Conservation (phyloP, 2,888 invertebrate genomes). For the Caenorhabditis wallacei region DNA sequence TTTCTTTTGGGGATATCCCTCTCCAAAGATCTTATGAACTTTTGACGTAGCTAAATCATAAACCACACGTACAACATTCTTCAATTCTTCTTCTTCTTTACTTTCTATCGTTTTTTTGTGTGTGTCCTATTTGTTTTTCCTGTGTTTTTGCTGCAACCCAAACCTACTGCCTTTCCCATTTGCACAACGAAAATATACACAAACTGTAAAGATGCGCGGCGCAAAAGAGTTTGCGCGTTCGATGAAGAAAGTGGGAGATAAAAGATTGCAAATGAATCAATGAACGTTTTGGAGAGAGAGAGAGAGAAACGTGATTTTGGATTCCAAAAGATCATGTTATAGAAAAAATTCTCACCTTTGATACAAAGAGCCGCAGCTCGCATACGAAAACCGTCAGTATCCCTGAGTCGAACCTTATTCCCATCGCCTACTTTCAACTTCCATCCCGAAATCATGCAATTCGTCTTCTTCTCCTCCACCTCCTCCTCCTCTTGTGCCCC, state of each 20-base stretch:
- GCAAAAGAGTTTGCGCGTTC: slow-evolving; percentile 15
- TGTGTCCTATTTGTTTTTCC: not conserved
- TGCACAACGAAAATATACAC: slow-evolving; percentile 5
- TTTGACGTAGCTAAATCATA: slow-evolving; percentile 24
- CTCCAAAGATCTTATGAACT: slow-evolving; percentile 19
- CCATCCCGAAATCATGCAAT: slow-evolving; percentile 62
- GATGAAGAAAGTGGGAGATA: slow-evolving; percentile 9
- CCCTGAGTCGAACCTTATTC: slow-evolving; percentile 71
- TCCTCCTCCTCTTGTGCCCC: not conserved
- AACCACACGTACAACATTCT: slow-evolving; percentile 24
- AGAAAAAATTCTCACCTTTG: slow-evolving; percentile 67
- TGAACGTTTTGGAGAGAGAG: too few relatives aligned
- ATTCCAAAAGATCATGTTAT: too few relatives aligned
- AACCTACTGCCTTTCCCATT: not conserved
- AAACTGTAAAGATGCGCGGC: slow-evolving; percentile 11
- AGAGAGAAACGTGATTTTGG: slow-evolving; percentile 16
- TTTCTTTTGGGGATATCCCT: not conserved
- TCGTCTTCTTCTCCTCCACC: slow-evolving; percentile 2
- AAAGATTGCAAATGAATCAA: too few relatives aligned
- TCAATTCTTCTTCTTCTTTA: slow-evolving; percentile 13
- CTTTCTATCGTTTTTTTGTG: not conserved
- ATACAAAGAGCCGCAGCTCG: slow-evolving; percentile 77
- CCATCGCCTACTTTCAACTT: slow-evolving; percentile 55
- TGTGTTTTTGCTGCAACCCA: not conserved
- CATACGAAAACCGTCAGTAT: slow-evolving; percentile 75